Base-by-base conservation (phyloP, 2,888 invertebrate species). In the Pristionchus exspectatus region DNA sequence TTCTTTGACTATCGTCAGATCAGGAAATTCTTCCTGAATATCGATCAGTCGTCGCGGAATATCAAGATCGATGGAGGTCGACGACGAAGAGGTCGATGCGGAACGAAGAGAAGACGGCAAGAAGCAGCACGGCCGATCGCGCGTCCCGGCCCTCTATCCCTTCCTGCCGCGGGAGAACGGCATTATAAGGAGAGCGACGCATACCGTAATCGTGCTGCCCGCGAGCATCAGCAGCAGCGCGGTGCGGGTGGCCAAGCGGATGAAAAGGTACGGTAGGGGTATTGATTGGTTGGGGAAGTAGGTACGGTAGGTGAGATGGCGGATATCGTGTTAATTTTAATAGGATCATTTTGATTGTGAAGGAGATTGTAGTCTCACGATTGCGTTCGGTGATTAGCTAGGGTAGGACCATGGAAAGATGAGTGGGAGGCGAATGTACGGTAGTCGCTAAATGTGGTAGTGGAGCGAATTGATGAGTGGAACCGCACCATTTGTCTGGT, bases 121-220 rank as follows among this genome's bases (percentile, higher is more conserved):
- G 77, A 38, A 77, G 77, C 4, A 12, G 77, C n/a, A 24, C n/a
- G 18, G 7, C 66, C 38, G 38, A 5, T 38, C 77, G 12, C 2
- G 21, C 9, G 24, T 14, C 9, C 66, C 86, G 5, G 21, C 66
- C 21, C 66, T 86, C 9, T 86, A 66, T 38, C 59, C 84, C 27
- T 84, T 84, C 59, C 56, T 33, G 16, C 84, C 84, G 27, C 27
- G 59, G 7, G 56, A 84, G 84, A 84, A 84, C n/a, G 84, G 86
- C 5, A 63, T 86, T 21, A 66, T 86, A 0, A 38, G 86, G 50
- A 63, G 86, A n/a, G 86, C 86, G 38, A 86, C 86, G 38, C 86
- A 86, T 27, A 86, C 86, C 4, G 86, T 86, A 7, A 86, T 86
- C 5, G 66, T 86, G 24, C 63, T 86, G 3, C 86, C 86, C 3